Base-by-base conservation (phyloP, 2,113 vertebrate genomes). In the Abramis brama region DNA sequence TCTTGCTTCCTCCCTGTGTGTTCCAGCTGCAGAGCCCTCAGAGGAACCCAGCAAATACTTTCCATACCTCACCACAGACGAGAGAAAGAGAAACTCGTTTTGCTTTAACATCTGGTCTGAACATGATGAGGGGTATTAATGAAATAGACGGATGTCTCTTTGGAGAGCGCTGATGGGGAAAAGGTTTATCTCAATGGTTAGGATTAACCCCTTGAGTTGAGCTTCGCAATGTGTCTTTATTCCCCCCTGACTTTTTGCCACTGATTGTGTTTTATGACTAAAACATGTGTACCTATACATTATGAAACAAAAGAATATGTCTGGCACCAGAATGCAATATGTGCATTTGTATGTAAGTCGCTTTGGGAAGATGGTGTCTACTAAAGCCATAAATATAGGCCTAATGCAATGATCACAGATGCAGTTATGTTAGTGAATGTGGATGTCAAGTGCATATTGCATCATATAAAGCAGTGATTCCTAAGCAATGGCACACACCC, bases 61-160 rank as follows among this genome's bases (percentile, higher is more conserved):
- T 90, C 88, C 91, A 92, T 92, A 87, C 88, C 88, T 84, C 83
- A 90, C 64, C 62, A 86, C 88, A 90, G 68, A 75, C 88, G 89
- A 89, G 73, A 89, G 50, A 64, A 79, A 78, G 30, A 87, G 87
- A 88, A 80, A 90, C 86, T 89, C 27, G 73, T 89, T 76, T 27
- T 87, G 84, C 81, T 87, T 85, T 30, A 84, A 89, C 88, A 71
- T 91, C 90, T 87, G 91, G 68, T 33, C 89, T 80, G 88, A 90
- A 70, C 86, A 86, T 87, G 89, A 85, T 45, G 84, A 90, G 85
- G 50, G 43, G 83, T 84, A 21, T 86, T 76, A 75, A 15, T 19
- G 80, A 21, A 88, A 85, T 71, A 59, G 87, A 85, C 78, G 39
- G 85, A 55, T 85, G 86, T 82, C 55, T 86, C 79, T 85, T 88